A percentile compares a stretch with the other conserved stretches of the same genome.
These are phyloP conservation scores for Champsocephalus esox DNA, from an alignment of 2,797 vertebrate genomes.

Conservation along the genomic window DNA sequence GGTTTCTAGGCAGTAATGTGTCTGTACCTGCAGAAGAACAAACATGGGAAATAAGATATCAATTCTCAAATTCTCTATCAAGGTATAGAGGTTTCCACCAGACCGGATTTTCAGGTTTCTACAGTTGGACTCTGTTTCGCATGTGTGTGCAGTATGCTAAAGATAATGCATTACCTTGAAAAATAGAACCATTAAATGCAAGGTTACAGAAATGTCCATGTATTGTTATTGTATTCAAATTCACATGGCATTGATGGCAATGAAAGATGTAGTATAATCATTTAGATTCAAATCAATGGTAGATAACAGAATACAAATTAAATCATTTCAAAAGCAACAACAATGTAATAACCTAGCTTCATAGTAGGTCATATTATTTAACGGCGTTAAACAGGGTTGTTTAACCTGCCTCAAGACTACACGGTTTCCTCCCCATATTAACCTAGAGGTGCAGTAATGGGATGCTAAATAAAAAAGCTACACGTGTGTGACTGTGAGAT, in stretches of 20 bases:
- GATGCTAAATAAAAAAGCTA: background rate
- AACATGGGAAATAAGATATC: background rate
- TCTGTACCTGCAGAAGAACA: slow-evolving; percentile 29
- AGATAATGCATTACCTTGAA: background rate
- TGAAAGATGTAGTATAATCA: background rate
- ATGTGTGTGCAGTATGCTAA: background rate
- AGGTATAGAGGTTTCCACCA: background rate
- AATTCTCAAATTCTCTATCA: background rate
- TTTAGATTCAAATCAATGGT: background rate
- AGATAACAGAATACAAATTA: background rate
- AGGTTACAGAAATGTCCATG: too few relatives aligned
- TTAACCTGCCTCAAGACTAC: background rate
- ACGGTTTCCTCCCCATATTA: background rate
- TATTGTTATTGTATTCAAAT: too few relatives aligned
- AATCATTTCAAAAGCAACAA: background rate
- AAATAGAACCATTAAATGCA: background rate
- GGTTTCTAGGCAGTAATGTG: background rate
- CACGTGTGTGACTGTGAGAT: background rate
- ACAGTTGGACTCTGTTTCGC: background rate
- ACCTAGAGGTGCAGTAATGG: background rate
- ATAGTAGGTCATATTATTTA: too few relatives aligned
- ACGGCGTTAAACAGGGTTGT: background rate
- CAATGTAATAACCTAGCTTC: background rate
- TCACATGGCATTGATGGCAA: background rate
- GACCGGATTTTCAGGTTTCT: slow-evolving; percentile 31